Percentiles rank a stretch among this genome's conserved stretches.
These are phyloP conservation scores for Ceryle rudis DNA, from an alignment of 2,797 vertebrate species.

Conservation along the genomic window DNA sequence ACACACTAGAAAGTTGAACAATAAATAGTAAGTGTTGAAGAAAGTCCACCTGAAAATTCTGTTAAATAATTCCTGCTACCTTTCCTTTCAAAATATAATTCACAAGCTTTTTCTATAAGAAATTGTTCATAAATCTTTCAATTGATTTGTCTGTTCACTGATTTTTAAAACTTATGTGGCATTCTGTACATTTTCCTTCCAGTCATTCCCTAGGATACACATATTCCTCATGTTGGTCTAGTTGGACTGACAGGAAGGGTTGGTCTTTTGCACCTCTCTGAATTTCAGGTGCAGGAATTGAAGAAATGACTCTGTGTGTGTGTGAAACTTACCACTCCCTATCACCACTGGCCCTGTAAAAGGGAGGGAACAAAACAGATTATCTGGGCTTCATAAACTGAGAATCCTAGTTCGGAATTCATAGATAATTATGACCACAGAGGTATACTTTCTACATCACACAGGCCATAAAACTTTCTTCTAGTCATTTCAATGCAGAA, in stretches of 20 bases:
- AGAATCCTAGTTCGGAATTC: slow-evolving; percentile 22
- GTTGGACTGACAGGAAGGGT: neutral
- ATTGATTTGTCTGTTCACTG: neutral
- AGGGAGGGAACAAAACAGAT: neutral
- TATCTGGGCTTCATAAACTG: neutral
- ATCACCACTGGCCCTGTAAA: neutral
- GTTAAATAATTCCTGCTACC: neutral
- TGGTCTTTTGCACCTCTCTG: neutral
- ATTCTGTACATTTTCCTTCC: neutral
- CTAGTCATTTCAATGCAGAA: neutral
- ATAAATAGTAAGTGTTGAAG: neutral
- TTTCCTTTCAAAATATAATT: neutral
- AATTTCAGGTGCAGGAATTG: neutral
- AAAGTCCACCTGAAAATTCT: neutral
- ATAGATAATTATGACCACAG: neutral
- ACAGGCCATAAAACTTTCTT: slow-evolving; percentile 34
- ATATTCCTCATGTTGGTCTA: neutral
- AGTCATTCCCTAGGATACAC: neutral
- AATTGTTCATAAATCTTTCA: neutral
- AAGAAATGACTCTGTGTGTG: neutral
- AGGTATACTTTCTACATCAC: slow-evolving; percentile 22
- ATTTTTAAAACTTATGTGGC: neutral
- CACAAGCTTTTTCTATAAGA: neutral
- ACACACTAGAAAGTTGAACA: neutral
- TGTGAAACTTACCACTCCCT: neutral